These are phyloP conservation scores for Helicoverpa zea DNA, from an alignment of 1,140 invertebrate genomes.

Conservation along the genomic window DNA sequence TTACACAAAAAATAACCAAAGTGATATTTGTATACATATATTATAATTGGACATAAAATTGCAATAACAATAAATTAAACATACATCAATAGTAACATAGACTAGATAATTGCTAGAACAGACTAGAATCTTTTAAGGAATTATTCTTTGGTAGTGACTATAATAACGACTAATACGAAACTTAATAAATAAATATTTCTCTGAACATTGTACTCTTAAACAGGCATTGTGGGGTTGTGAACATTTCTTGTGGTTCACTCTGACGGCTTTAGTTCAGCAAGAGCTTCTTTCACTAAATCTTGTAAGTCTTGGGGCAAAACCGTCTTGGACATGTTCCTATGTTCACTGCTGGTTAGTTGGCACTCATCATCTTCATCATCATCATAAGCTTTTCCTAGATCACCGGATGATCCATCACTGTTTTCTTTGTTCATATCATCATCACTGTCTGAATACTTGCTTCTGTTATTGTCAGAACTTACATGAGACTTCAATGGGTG, in stretches of 20 bases:
- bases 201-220: constrained; percentile 15
- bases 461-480: constrained; percentile 55
- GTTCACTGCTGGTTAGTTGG: constrained; percentile 49
- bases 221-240: constrained; percentile 1
- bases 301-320: constrained; percentile 80
- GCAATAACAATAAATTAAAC: constrained; percentile 45
- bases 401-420: constrained; percentile 51
- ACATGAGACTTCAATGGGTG: constrained; percentile 60
- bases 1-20: constrained; percentile 1
- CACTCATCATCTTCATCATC: constrained; percentile 53
- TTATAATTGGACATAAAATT: constrained; percentile 41
- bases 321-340: constrained; percentile 65
- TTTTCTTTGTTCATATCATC: constrained; percentile 59
- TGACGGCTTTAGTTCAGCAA: constrained; percentile 76
- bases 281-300: constrained; percentile 81
- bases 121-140: constrained; percentile 40
- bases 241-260: constrained; percentile 34
- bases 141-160: constrained; percentile 38
- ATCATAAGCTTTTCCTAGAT: constrained; percentile 51
- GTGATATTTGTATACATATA: constrained; percentile 17
- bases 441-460: constrained; percentile 69
- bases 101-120: constrained; percentile 51
- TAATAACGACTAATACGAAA: background rate
- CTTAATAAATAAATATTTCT: background rate
- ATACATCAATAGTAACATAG: constrained; percentile 45